Conservation (phyloP, 2,113 vertebrate species). For the Ellobius talpinus region DNA sequence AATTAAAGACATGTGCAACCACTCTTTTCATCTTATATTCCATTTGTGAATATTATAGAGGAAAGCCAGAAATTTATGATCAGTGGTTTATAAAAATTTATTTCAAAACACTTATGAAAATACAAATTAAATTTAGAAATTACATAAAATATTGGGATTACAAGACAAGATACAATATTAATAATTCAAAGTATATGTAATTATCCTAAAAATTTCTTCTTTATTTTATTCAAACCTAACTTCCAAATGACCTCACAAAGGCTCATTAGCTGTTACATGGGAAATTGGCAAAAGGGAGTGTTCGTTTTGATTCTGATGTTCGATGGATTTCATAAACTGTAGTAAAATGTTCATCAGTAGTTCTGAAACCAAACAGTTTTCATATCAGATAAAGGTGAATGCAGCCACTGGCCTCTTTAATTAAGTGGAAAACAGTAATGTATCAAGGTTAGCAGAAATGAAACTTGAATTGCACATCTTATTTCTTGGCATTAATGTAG, state of each 20-base stretch:
- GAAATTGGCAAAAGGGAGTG: neutral
- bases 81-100: constrained; percentile 17
- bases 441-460: constrained; percentile 48
- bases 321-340: neutral
- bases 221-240: neutral
- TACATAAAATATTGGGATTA: neutral
- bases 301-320: neutral
- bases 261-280: neutral
- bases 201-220: neutral
- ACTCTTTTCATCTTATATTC: neutral
- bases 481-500: neutral
- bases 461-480: neutral
- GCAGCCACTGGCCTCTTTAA: constrained; percentile 22
- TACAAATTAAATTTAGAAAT: neutral
- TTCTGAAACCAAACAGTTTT: neutral
- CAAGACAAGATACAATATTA: neutral
- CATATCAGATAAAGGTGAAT: constrained; percentile 1
- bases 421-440: constrained; percentile 49
- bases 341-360: constrained; percentile 16
- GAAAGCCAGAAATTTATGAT: neutral
- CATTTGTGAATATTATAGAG: neutral
- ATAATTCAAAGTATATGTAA: neutral
- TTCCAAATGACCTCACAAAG: constrained; percentile 31
- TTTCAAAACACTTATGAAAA: neutral
- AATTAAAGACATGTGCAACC: too few species aligned